phyloP scores from a whole-genome alignment of 2,113 vertebrate genomes.

The Melanerpes aurifrons region DNA sequence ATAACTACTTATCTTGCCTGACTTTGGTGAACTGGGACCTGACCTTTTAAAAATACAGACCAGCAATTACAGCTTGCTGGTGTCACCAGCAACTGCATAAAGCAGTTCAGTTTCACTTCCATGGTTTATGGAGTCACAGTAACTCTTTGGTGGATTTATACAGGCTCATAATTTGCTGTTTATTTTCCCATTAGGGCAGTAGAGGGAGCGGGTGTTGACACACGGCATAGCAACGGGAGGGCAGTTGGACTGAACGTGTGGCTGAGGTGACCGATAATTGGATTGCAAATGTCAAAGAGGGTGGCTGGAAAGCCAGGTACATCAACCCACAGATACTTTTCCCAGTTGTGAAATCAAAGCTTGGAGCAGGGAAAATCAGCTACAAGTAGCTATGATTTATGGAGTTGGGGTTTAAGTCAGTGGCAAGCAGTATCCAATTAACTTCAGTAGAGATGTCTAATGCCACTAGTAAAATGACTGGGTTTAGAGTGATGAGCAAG shows the following conservation, averaged over 20 bases:
- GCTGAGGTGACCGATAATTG: conserved; percentile 30
- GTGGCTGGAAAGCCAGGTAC: neutral
- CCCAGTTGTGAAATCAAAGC: conserved; percentile 12
- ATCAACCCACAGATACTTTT: conserved; percentile 15
- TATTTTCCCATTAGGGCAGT: conserved; percentile 26
- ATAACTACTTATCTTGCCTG: neutral
- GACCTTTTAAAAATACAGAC: neutral
- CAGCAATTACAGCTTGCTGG: neutral
- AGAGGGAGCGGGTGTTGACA: conserved; percentile 6
- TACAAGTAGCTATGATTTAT: conserved; percentile 1
- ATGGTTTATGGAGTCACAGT: neutral
- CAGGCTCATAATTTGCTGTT: conserved; percentile 23
- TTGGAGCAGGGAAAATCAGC: neutral
- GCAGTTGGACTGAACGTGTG: neutral
- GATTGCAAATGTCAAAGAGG: conserved; percentile 42
- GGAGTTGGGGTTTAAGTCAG: neutral
- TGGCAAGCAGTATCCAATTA: conserved; percentile 24
- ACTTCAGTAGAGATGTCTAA: neutral
- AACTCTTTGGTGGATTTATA: conserved; percentile 11
- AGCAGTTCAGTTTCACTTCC: neutral
- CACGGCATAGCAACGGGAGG: neutral
- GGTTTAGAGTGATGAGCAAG: conserved; percentile 27
- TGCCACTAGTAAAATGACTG: neutral
- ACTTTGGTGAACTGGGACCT: neutral
- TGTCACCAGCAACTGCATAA: neutral